These are phyloP conservation scores for Stenolophus ochropezus DNA, from an alignment of 2,888 invertebrate genomes.

Conservation along the genomic window DNA sequence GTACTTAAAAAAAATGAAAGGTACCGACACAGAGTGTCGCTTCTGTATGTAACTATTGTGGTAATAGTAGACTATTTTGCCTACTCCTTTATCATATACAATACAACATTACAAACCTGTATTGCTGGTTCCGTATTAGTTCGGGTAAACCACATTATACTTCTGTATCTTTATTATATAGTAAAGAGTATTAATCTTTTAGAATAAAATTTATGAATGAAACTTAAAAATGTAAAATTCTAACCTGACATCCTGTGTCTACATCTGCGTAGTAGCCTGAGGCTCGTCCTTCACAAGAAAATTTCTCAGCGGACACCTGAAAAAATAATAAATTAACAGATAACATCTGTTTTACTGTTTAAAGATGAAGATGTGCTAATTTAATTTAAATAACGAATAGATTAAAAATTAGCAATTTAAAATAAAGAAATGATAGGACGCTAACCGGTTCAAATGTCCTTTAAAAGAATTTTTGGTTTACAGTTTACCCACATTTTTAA, in stretches of 20 bases:
- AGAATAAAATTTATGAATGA: slow-evolving; percentile 31
- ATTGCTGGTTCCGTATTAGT: too few species aligned
- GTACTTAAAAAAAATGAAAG: too few species aligned
- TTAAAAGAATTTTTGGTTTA: slow-evolving; percentile 15
- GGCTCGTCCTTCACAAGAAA: slow-evolving; percentile 80
- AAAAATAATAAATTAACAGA: slow-evolving; percentile 60
- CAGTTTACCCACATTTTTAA: neutral
- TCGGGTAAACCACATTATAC: too few species aligned
- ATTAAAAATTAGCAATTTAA: slow-evolving; percentile 6
- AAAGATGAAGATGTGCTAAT: slow-evolving; percentile 10
- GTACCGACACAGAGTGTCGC: too few species aligned
- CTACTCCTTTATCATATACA: too few species aligned
- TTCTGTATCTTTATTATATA: too few species aligned
- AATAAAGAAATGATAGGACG: slow-evolving; percentile 2
- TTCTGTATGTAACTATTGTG: too few species aligned
- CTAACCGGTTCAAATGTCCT: slow-evolving; percentile 28
- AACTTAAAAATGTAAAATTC: slow-evolving; percentile 14
- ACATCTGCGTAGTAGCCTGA: slow-evolving; percentile 86
- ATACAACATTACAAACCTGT: too few species aligned
- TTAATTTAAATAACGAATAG: slow-evolving; percentile 45
- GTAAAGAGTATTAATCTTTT: too few species aligned
- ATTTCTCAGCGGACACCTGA: slow-evolving; percentile 73
- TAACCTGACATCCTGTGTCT: slow-evolving; percentile 81
- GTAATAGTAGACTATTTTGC: too few species aligned
- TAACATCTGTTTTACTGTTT: slow-evolving; percentile 9